Evolutionary conservation across 2,113 vertebrate genomes (phyloP), one percentile per base, ranked within the genome.

Genomic region (Crotalus horridus): DNA sequence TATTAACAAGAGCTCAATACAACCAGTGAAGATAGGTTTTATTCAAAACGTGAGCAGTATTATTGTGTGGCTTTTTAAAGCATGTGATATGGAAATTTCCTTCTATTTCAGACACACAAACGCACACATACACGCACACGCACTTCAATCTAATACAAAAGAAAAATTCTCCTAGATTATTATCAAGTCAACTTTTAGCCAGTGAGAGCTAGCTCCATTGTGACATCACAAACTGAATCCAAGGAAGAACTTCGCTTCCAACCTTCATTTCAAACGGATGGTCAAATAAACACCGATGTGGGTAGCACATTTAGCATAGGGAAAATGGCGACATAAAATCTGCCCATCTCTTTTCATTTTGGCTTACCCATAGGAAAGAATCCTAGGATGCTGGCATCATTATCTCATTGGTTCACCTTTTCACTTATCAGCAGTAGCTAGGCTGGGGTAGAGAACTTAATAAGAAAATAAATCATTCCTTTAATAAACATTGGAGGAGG

Each of bases 1-100:
- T 93, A 94, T 92, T 93, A 59, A 91, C 89, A 53, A 94, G 91
- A 59, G 87, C 90, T 58, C 51, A 55, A 48, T 46, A 9, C 58
- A 43, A 92, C 29, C 43, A 20, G 85, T 3, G 26, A 87, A 87
- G 20, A 43, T n/a, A 43, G 39, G 9, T 56, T 13, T 46, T n/a
- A 7, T n/a, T 33, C 5, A 51, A 85, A 90, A 54, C 2, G 46
- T 1, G 54, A 26, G 12, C 12, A 90, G 21, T 53, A 7, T 54
- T 69, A 51, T 51, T 53, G 7, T 81, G 33, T 90, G 61, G 20
- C 29, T 81, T 51, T 81, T 89, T 61, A 43, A 81, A 81, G 74
- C 43, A 81, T 43, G 74, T 43, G 33, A 81, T 43, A 43, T 81
- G 17, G 7, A 81, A 81, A 81, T 43, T 39, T 81, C 7, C 33